A percentile compares a stretch with the other conserved stretches of the same genome.
Evolutionary conservation across 53 echinoderm and acorn worm species (phyloP).

Genomic region (Paracentrotus lividus): DNA sequence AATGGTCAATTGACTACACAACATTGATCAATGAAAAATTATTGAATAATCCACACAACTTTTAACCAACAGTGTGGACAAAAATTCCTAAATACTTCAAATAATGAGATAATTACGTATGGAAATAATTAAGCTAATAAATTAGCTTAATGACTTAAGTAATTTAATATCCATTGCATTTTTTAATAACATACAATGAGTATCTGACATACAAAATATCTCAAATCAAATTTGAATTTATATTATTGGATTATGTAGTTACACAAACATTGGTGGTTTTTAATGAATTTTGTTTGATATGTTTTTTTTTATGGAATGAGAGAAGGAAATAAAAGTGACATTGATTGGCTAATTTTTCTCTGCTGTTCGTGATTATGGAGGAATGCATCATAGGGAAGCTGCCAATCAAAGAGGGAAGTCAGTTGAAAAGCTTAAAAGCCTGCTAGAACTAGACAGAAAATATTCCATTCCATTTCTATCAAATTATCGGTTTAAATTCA

Average conservation of each 20-base stretch:
- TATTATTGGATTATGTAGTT: slow-evolving; percentile 38
- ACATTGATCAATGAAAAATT: background rate
- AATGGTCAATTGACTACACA: background rate
- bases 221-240: background rate
- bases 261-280: background rate
- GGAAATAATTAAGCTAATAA: background rate
- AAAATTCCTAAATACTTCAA: background rate
- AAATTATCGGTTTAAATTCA: slow-evolving; percentile 72
- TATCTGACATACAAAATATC: slow-evolving; percentile 27
- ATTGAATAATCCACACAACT: background rate
- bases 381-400: background rate
- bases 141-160: slow-evolving; percentile 15
- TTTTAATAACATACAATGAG: background rate
- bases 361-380: background rate
- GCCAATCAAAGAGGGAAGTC: slow-evolving; percentile 63
- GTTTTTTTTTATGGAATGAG: background rate
- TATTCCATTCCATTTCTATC: slow-evolving; percentile 63
- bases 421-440: background rate
- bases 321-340: slow-evolving; percentile 7
- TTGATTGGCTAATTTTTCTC: slow-evolving; percentile 46
- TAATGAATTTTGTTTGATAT: background rate
- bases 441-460: slow-evolving; percentile 28
- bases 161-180: slow-evolving; percentile 28
- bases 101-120: background rate
- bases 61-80: background rate